Evolutionary conservation across 1,140 invertebrate genomes (phyloP).

Genomic region (Zaprionus gabonicus): DNA sequence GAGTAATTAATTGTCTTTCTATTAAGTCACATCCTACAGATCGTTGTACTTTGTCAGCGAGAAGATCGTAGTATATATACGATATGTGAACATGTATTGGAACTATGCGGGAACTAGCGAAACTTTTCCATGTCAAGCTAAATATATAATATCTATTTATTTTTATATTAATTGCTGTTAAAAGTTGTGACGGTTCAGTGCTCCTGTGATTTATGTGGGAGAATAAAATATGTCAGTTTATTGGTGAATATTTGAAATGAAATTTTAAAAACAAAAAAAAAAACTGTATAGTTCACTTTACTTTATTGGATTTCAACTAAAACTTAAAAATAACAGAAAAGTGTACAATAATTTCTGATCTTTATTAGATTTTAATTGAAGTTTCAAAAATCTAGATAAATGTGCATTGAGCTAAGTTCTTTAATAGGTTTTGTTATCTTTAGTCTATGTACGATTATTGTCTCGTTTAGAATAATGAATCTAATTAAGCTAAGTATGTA

Average conservation of each 20-base stretch:
- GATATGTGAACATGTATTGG: background rate
- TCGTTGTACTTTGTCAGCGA: background rate
- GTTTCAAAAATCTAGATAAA: too few relatives aligned
- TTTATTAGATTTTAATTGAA: too few relatives aligned
- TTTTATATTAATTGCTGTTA: background rate
- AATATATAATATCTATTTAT: slow-evolving; percentile 1
- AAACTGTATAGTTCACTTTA: too few relatives aligned
- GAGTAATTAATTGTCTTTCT: background rate
- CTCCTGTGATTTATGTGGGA: background rate
- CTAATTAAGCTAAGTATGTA: background rate
- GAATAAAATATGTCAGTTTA: background rate
- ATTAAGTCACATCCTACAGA: background rate
- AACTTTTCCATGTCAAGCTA: background rate
- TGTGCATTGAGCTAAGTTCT: too few relatives aligned
- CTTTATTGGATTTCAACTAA: too few relatives aligned
- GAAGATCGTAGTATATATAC: background rate
- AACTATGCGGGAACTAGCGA: background rate
- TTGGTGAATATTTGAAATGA: background rate
- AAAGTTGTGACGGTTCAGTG: background rate
- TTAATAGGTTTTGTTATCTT: too few relatives aligned
- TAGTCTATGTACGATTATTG: too few relatives aligned
- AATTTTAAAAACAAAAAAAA: background rate
- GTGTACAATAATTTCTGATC: too few relatives aligned
- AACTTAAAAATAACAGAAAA: too few relatives aligned
- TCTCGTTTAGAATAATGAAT: too few relatives aligned